phyloP scores from a whole-genome alignment of 1,140 invertebrate species.

The Cecropterus lyciades region DNA sequence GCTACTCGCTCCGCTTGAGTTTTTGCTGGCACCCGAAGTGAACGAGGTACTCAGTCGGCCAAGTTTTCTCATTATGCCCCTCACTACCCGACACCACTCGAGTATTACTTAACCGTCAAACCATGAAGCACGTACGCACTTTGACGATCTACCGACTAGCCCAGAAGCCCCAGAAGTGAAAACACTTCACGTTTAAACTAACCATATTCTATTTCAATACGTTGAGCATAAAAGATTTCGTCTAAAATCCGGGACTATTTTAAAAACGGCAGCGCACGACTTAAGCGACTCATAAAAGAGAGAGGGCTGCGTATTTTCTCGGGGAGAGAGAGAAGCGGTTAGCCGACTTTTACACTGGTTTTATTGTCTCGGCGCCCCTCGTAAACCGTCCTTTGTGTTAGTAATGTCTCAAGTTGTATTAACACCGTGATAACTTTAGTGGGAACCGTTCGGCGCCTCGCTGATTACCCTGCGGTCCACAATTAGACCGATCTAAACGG shows the following conservation, averaged over 20 bases:
- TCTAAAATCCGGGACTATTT: conserved; percentile 54
- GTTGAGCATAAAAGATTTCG: conserved; percentile 45
- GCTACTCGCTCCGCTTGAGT: conserved; percentile 49
- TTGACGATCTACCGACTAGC: conserved; percentile 17
- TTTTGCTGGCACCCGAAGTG: conserved; percentile 49
- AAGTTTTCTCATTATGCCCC: conserved; percentile 77
- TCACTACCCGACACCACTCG: conserved; percentile 56
- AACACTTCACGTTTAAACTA: conserved; percentile 21
- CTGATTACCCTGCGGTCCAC: conserved; percentile 52
- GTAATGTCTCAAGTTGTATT: conserved; percentile 81
- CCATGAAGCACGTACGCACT: conserved; percentile 51
- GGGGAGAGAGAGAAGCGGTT: conserved; percentile 63
- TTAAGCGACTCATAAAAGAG: conserved; percentile 72
- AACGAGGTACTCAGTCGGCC: conserved; percentile 45
- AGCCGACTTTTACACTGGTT: conserved; percentile 80
- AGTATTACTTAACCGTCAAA: conserved; percentile 59
- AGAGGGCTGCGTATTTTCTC: conserved; percentile 65
- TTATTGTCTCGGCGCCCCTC: conserved; percentile 75
- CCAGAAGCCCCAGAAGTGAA: neutral
- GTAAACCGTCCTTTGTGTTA: conserved; percentile 74
- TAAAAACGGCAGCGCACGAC: conserved; percentile 59
- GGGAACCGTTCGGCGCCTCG: conserved; percentile 47
- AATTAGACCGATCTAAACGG: conserved; percentile 59
- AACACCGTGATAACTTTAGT: conserved; percentile 76
- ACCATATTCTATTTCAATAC: conserved; percentile 51